Evolutionary conservation across 1,140 invertebrate species (phyloP).

Genomic region (Diabrotica undecimpunctata): DNA sequence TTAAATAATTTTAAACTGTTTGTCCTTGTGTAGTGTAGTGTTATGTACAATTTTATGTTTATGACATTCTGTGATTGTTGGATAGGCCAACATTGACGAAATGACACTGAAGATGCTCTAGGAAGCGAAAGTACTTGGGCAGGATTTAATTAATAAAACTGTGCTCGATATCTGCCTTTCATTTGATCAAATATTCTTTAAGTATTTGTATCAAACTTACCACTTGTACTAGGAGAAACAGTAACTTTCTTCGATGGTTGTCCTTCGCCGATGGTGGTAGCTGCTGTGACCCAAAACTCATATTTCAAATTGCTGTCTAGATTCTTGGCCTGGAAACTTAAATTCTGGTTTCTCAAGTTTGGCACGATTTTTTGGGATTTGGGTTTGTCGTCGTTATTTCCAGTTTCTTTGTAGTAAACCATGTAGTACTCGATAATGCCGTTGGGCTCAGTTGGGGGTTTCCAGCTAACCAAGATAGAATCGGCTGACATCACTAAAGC

Average conservation of each 20-base stretch:
- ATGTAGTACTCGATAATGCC: slow-evolving; percentile 91
- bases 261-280: slow-evolving; percentile 89
- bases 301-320: slow-evolving; percentile 77
- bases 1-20: no score
- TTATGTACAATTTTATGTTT: no score
- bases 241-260: slow-evolving; percentile 81
- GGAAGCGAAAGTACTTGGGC: no score
- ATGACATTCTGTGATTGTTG: no score
- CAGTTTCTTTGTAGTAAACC: slow-evolving; percentile 81
- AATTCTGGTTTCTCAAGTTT: slow-evolving; percentile 44
- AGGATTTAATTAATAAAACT: no score
- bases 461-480: slow-evolving; percentile 91
- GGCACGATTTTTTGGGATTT: slow-evolving; percentile 52
- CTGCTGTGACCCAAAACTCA: slow-evolving; percentile 93
- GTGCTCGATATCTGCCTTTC: no score
- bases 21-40: no score
- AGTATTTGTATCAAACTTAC: slow-evolving; percentile 50
- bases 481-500: slow-evolving; percentile 86
- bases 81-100: no score
- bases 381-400: slow-evolving; percentile 42
- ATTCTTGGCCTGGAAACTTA: slow-evolving; percentile 80
- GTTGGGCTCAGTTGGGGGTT: slow-evolving; percentile 85
- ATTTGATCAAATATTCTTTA: no score
- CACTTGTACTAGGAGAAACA: slow-evolving; percentile 76
- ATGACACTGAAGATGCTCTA: no score